A percentile compares a stretch with the other conserved stretches of the same genome.
These are phyloP conservation scores for Apostichopus japonicus DNA, from an alignment of 35 echinoderm and acorn worm genomes.

Conservation along the genomic window DNA sequence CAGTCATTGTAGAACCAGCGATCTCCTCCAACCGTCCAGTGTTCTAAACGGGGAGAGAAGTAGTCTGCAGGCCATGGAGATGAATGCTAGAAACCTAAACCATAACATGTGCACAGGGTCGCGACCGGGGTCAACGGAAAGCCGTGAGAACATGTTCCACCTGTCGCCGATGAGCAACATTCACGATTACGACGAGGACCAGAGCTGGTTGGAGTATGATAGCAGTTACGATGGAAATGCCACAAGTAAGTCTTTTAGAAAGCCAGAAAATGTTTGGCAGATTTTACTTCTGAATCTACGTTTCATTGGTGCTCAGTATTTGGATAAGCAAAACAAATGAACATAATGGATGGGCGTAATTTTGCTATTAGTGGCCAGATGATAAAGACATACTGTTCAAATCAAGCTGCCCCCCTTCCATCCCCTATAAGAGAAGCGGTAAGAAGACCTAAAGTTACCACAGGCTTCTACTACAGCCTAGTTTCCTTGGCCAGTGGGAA, in stretches of 20 bases:
- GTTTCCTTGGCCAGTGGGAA: no score
- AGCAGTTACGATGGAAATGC: constrained; percentile 32
- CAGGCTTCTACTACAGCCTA: no score
- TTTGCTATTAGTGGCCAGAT: no score
- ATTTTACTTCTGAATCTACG: no score
- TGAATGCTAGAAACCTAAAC: no score
- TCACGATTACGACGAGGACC: constrained; percentile 29
- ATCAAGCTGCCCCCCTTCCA: no score
- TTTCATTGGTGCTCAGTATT: no score
- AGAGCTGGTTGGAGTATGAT: constrained; percentile 46
- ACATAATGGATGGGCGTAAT: background rate
- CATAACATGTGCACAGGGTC: background rate
- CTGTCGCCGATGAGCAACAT: constrained; percentile 3
- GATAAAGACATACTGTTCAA: no score
- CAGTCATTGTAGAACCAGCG: background rate
- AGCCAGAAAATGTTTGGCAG: no score
- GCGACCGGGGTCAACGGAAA: background rate
- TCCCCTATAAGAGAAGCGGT: no score
- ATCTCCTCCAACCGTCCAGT: background rate
- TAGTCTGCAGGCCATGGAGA: background rate
- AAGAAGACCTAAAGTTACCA: no score
- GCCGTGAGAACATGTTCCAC: constrained; percentile 12
- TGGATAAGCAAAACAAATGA: no score
- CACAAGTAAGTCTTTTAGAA: constrained; percentile 1
- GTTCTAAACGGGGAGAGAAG: background rate